Percentiles rank a stretch among this genome's conserved stretches.
Conservation (phyloP, 2,797 vertebrate species). For the Emydoidea blandingii region DNA sequence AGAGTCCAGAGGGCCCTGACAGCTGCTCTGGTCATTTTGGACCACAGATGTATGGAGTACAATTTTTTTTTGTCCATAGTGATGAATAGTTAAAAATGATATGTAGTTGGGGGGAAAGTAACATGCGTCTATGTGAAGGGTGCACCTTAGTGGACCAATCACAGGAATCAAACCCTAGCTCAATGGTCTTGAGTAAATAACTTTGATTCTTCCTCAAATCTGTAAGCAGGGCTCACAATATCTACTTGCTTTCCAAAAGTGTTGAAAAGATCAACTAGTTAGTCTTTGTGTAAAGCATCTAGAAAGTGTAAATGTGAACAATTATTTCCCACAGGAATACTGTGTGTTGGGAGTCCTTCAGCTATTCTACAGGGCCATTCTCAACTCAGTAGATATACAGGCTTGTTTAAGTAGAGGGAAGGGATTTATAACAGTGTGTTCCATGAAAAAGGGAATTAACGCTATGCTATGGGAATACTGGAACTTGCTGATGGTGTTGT, state of each 20-base stretch:
- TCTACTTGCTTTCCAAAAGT: neutral
- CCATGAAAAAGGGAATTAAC: neutral
- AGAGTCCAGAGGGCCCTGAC: neutral
- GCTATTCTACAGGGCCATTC: neutral
- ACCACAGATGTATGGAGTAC: neutral
- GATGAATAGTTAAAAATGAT: neutral
- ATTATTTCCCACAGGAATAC: neutral
- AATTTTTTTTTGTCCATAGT: neutral
- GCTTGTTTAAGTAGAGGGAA: neutral
- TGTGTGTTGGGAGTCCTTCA: neutral
- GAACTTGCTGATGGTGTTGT: neutral
- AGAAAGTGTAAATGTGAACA: neutral
- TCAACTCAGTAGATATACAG: neutral
- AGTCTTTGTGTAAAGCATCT: conserved; percentile 10
- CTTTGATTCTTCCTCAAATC: neutral
- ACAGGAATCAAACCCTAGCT: conserved; percentile 17
- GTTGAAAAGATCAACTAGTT: neutral
- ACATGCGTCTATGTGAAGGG: conserved; percentile 7
- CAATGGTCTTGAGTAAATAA: neutral
- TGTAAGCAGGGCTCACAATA: conserved; percentile 37
- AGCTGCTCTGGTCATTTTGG: conserved; percentile 19
- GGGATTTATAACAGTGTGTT: neutral
- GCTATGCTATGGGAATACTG: accelerated
- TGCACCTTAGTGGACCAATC: conserved; percentile 13
- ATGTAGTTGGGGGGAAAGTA: neutral